phyloP scores from a whole-genome alignment of 2,888 invertebrate genomes.

The Papilio elwesi region DNA sequence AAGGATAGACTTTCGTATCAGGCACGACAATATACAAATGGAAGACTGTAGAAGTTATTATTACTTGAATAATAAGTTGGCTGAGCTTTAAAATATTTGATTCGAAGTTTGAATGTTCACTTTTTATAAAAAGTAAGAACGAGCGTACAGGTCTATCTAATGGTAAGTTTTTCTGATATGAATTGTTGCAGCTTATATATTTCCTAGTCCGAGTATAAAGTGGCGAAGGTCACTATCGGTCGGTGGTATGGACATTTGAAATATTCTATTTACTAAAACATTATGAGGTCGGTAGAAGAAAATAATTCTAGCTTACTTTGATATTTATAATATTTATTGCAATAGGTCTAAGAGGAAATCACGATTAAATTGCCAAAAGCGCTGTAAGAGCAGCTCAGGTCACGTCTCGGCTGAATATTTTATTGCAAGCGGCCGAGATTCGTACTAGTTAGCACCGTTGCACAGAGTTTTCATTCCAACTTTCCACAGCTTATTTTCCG shows the following conservation, averaged over 20 bases:
- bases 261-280: neutral
- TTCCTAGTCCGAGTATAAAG: too few relatives aligned
- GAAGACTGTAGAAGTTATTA: neutral
- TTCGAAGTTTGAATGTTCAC: neutral
- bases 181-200: neutral
- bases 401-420: slow-evolving; percentile 36
- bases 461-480: slow-evolving; percentile 24
- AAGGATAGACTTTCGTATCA: too few relatives aligned
- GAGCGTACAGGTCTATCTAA: too few relatives aligned
- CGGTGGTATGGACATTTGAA: neutral
- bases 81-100: neutral
- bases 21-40: neutral
- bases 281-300: neutral
- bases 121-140: neutral
- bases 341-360: slow-evolving; percentile 20
- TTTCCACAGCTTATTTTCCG: slow-evolving; percentile 33
- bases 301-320: slow-evolving; percentile 12
- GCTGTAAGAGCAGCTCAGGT: slow-evolving; percentile 24
- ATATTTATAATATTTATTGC: slow-evolving; percentile 25
- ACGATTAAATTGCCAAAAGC: slow-evolving; percentile 30
- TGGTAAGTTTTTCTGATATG: neutral
- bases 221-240: too few relatives aligned
- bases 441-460: slow-evolving; percentile 32
- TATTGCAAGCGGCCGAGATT: slow-evolving; percentile 40
- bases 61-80: neutral